phyloP scores from a whole-genome alignment of 2,888 invertebrate genomes.

The Tridacna crocea region DNA sequence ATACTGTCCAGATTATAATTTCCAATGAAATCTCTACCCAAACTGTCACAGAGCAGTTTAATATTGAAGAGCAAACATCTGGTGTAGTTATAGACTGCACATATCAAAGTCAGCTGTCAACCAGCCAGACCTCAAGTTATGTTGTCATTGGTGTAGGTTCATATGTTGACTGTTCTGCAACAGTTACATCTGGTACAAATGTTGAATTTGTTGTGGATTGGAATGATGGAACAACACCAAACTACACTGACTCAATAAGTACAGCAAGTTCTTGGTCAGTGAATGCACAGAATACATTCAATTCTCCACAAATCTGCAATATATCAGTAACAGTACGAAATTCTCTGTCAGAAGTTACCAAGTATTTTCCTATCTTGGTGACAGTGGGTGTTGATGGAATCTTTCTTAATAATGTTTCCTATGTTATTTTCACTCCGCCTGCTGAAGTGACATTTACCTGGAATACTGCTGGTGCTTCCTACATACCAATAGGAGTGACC shows the following conservation, averaged over 20 bases:
- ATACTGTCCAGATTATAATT: conserved; percentile 28
- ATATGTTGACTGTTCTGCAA: conserved; percentile 41
- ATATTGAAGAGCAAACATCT: conserved; percentile 60
- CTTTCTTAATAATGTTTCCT: conserved; percentile 17
- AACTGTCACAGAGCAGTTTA: conserved; percentile 43
- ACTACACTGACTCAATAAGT: background rate
- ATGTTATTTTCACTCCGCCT: conserved; percentile 59
- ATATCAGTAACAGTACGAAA: conserved; percentile 65
- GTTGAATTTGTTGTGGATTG: conserved; percentile 45
- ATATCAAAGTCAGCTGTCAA: conserved; percentile 19
- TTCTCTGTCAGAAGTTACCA: conserved; percentile 38
- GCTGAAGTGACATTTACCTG: conserved; percentile 49
- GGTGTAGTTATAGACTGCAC: conserved; percentile 37
- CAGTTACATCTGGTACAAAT: conserved; percentile 31
- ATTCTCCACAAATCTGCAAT: conserved; percentile 53
- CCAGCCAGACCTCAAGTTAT: conserved; percentile 34
- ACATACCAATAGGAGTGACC: conserved; percentile 67
- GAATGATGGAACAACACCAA: conserved; percentile 24
- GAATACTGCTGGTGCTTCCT: background rate
- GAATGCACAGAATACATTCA: conserved; percentile 58
- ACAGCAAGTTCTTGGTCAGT: conserved; percentile 13
- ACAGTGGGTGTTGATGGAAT: conserved; percentile 57
- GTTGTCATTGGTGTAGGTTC: conserved; percentile 60
- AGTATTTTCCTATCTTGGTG: conserved; percentile 54
- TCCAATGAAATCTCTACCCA: conserved; percentile 37